phyloP scores from a whole-genome alignment of 2,888 invertebrate species.

The Arge pagana region DNA sequence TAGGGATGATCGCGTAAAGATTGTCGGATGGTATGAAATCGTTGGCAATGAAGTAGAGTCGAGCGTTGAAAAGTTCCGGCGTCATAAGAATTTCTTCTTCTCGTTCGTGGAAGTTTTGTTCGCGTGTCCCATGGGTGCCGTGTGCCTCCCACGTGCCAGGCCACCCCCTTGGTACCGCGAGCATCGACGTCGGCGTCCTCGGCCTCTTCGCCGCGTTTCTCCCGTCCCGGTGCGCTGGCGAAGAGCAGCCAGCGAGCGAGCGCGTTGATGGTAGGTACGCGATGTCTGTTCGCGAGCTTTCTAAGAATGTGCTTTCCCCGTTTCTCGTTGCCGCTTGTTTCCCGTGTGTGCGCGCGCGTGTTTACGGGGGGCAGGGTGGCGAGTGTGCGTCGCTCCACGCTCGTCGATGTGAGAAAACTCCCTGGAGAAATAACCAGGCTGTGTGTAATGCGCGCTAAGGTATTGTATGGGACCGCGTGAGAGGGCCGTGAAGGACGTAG shows the following conservation, averaged over 20 bases:
- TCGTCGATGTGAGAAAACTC: slow-evolving; percentile 51
- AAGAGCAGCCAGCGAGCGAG: no score
- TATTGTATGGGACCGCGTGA: slow-evolving; percentile 44
- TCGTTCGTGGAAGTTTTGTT: slow-evolving; percentile 36
- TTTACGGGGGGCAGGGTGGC: slow-evolving; percentile 24
- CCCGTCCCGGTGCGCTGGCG: no score
- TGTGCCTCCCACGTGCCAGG: slow-evolving; percentile 33
- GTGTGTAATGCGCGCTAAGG: slow-evolving; percentile 53
- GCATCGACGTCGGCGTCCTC: not conserved
- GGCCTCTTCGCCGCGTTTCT: no score
- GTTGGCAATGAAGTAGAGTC: slow-evolving; percentile 8
- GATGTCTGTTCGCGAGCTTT: no score
- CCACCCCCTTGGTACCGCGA: slow-evolving; percentile 12
- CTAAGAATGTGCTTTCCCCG: slow-evolving; percentile 3
- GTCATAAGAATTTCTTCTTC: slow-evolving; percentile 35
- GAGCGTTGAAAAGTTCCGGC: slow-evolving; percentile 23
- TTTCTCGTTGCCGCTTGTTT: no score
- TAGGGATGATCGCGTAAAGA: no score
- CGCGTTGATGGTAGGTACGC: no score
- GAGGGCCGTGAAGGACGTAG: slow-evolving; percentile 25
- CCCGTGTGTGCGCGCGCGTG: slow-evolving; percentile 8
- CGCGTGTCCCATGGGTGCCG: slow-evolving; percentile 41
- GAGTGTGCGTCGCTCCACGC: slow-evolving; percentile 8
- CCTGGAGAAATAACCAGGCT: slow-evolving; percentile 54
- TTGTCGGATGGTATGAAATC: slow-evolving; percentile 12